These are phyloP conservation scores for Triplophysa siluroides DNA, from an alignment of 2,113 vertebrate genomes.

Conservation along the genomic window DNA sequence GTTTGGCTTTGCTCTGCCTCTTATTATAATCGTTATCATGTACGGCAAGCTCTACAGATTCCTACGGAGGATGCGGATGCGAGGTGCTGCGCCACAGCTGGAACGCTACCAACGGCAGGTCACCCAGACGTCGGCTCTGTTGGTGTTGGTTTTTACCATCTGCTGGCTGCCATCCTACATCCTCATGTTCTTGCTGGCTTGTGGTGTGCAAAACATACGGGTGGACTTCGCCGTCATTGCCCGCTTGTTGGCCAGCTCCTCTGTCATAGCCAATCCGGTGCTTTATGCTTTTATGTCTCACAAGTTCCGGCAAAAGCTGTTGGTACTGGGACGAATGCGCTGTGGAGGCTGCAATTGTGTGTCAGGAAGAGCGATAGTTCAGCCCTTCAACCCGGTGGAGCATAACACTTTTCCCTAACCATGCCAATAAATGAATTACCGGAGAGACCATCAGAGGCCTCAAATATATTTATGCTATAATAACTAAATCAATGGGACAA, in stretches of 20 bases:
- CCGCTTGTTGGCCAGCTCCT: constrained; percentile 70
- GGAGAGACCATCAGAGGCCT: background rate
- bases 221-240: constrained; percentile 60
- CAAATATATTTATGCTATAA: background rate
- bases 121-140: constrained; percentile 72
- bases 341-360: constrained; percentile 54
- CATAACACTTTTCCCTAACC: constrained; percentile 55
- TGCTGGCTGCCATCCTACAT: constrained; percentile 78
- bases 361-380: constrained; percentile 59
- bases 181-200: constrained; percentile 72
- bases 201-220: constrained; percentile 28
- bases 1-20: constrained; percentile 71
- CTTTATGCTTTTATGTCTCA: constrained; percentile 74
- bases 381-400: constrained; percentile 64
- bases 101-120: constrained; percentile 77
- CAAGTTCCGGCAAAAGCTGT: constrained; percentile 72
- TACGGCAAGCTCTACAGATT: constrained; percentile 75
- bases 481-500: background rate
- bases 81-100: constrained; percentile 61
- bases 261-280: constrained; percentile 72
- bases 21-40: constrained; percentile 72
- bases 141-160: constrained; percentile 75
- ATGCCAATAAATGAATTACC: background rate
- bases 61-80: constrained; percentile 57
- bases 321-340: constrained; percentile 54